Conservation (phyloP, 2,797 vertebrate genomes). For the Phoeniculus purpureus region DNA sequence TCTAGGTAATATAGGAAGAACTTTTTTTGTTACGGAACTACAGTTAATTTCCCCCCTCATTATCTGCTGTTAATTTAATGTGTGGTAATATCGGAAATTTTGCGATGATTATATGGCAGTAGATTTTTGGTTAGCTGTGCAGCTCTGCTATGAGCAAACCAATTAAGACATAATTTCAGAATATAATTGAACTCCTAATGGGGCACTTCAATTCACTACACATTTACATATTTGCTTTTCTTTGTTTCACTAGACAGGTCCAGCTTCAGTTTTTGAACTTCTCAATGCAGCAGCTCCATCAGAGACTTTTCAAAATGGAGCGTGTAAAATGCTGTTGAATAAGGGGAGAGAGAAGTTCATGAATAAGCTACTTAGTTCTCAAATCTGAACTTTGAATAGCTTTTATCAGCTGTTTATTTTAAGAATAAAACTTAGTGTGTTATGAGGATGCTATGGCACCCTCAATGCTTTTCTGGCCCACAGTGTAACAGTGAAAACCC, state of each 20-base stretch:
- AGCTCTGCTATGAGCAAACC: slow-evolving; percentile 47
- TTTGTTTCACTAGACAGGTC: slow-evolving; percentile 9
- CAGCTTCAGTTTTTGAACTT: slow-evolving; percentile 16
- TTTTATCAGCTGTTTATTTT: not conserved
- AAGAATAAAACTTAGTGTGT: not conserved
- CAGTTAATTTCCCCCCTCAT: slow-evolving; percentile 48
- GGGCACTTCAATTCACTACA: not conserved
- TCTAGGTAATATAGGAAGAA: not conserved
- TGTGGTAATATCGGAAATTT: slow-evolving; percentile 44
- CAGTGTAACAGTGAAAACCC: not conserved
- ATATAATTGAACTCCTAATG: slow-evolving; percentile 56
- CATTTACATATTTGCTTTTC: slow-evolving; percentile 38
- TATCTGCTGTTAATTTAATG: slow-evolving; percentile 59
- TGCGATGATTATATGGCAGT: slow-evolving; percentile 32
- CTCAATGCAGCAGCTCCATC: not conserved
- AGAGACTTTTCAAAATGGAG: not conserved
- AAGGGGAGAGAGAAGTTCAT: not conserved
- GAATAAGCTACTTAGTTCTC: not conserved
- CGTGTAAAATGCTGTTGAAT: not conserved
- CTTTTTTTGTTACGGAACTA: not conserved
- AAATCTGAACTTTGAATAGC: not conserved
- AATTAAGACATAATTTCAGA: slow-evolving; percentile 61
- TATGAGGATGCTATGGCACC: not conserved
- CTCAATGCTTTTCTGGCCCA: not conserved
- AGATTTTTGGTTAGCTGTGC: slow-evolving; percentile 52